Evolutionary conservation across 2,113 vertebrate genomes (phyloP).

Genomic region (Pseudonaja textilis): DNA sequence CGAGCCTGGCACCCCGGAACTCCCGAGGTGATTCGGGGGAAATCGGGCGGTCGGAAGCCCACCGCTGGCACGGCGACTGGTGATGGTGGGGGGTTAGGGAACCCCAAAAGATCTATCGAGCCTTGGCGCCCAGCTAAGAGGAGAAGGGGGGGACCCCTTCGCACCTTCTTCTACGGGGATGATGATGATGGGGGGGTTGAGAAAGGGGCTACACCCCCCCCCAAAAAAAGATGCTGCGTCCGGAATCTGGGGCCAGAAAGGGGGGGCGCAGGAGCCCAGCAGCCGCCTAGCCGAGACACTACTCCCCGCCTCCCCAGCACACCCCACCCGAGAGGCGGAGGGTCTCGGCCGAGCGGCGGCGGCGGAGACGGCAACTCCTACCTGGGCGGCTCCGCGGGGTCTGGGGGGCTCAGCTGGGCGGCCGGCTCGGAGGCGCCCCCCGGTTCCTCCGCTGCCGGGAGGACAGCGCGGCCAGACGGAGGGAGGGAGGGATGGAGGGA

Average conservation of each 20-base stretch:
- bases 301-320: too few species aligned
- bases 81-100: accelerated
- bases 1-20: not conserved
- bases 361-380: not conserved
- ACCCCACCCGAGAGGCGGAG: not conserved
- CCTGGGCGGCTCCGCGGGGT: not conserved
- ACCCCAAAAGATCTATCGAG: not conserved
- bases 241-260: not conserved
- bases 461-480: not conserved
- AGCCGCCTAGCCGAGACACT: not conserved
- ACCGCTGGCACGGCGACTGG: not conserved
- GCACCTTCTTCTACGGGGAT: not conserved
- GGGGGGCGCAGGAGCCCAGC: not conserved
- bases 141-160: not conserved
- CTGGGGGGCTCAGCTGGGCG: not conserved
- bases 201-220: not conserved
- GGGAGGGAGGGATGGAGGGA: too few species aligned
- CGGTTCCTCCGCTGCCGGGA: not conserved
- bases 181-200: not conserved
- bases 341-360: not conserved
- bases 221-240: not conserved
- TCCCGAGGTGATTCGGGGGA: not conserved
- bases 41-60: not conserved
- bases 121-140: not conserved
- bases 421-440: not conserved